phyloP scores from a whole-genome alignment of 2,797 vertebrate genomes.

The Cygnus olor region DNA sequence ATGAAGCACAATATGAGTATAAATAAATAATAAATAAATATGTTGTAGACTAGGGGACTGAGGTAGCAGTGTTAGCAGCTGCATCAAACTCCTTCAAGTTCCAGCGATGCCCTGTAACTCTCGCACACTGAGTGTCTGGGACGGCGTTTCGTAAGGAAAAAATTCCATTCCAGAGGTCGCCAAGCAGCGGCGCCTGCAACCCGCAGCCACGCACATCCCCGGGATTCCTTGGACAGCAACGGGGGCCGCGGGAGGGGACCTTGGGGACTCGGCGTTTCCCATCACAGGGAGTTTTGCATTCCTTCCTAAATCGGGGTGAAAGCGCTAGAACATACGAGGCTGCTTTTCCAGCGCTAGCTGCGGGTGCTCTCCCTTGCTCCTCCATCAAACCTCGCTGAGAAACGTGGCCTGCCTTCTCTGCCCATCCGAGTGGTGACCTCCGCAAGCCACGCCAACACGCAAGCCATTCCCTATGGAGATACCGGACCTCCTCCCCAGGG shows the following conservation, averaged over 20 bases:
- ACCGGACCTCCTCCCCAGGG: neutral
- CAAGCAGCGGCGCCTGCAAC: neutral
- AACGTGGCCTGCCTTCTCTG: neutral
- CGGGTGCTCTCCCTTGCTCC: neutral
- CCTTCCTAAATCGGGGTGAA: neutral
- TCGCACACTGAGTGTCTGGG: neutral
- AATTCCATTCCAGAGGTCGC: slow-evolving; percentile 36
- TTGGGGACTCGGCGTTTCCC: neutral
- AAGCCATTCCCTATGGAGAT: neutral
- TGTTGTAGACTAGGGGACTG: neutral
- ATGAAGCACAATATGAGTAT: neutral
- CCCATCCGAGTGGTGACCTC: neutral
- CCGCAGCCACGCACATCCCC: neutral
- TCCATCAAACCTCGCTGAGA: neutral
- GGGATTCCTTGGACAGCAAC: neutral
- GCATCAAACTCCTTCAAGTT: neutral
- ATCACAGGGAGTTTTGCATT: neutral
- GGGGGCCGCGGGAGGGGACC: neutral
- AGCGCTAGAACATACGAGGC: neutral
- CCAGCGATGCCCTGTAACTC: neutral
- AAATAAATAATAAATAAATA: neutral
- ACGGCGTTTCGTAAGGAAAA: neutral
- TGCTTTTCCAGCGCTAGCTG: neutral
- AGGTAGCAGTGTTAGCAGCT: neutral
- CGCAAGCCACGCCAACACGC: neutral